A percentile compares a stretch with the other conserved stretches of the same genome.
Evolutionary conservation across 2,797 vertebrate genomes (phyloP).

Genomic region (Triplophysa bombifrons): DNA sequence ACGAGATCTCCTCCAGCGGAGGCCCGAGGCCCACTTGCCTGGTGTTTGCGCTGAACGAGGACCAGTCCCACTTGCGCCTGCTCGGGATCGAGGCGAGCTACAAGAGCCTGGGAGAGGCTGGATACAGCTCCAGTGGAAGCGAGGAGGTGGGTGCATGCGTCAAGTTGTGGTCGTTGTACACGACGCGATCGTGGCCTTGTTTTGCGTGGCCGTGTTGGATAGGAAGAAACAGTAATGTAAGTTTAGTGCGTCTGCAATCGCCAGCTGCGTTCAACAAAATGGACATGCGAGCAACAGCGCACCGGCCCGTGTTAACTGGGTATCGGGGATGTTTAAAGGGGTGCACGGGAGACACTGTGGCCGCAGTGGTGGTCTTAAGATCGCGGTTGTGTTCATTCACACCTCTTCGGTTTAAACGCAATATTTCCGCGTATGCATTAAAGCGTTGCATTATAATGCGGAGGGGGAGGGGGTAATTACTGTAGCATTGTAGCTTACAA

Average conservation of each 20-base stretch:
- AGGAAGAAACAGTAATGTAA: slow-evolving; percentile 18
- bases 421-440: slow-evolving; percentile 33
- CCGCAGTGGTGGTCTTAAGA: not conserved
- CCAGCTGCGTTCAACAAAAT: slow-evolving; percentile 37
- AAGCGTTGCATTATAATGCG: slow-evolving; percentile 40
- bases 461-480: slow-evolving; percentile 56
- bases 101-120: slow-evolving; percentile 82
- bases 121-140: slow-evolving; percentile 85
- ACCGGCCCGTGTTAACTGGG: not conserved
- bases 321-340: not conserved
- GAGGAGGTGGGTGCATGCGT: slow-evolving; percentile 77
- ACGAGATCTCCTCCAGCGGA: slow-evolving; percentile 75
- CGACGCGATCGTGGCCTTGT: not conserved
- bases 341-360: not conserved
- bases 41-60: slow-evolving; percentile 80
- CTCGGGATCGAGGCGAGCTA: slow-evolving; percentile 86
- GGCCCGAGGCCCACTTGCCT: slow-evolving; percentile 83
- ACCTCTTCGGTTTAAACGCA: slow-evolving; percentile 10
- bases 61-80: slow-evolving; percentile 87
- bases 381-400: not conserved
- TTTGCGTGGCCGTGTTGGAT: not conserved
- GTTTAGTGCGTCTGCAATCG: slow-evolving; percentile 1
- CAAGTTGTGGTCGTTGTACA: not conserved
- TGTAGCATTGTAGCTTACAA: slow-evolving; percentile 51
- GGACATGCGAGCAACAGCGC: slow-evolving; percentile 22